Conservation (phyloP, 2,888 invertebrate genomes). For the Cryptus armator region DNA sequence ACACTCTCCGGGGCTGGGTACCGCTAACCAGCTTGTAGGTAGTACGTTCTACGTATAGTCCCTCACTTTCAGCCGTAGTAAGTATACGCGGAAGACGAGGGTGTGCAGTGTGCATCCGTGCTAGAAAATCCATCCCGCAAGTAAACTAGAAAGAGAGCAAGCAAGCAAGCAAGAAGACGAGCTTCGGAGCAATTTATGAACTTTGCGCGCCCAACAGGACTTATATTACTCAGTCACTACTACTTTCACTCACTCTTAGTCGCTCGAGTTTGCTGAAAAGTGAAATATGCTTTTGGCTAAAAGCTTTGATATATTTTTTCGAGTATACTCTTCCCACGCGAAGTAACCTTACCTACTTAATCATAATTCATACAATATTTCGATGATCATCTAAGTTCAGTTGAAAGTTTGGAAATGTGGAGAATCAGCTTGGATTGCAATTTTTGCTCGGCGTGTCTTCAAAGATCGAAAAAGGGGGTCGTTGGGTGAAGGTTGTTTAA, state of each 20-base stretch:
- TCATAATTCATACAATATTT: not conserved
- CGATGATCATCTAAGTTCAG: not conserved
- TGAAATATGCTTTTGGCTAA: slow-evolving; percentile 17
- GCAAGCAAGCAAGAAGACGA: slow-evolving; percentile 33
- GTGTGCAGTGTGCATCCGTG: slow-evolving; percentile 14
- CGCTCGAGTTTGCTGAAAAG: not conserved
- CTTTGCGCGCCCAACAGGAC: slow-evolving; percentile 36
- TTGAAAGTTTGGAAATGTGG: not conserved
- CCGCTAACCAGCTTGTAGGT: slow-evolving; percentile 22
- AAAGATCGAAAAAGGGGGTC: not conserved
- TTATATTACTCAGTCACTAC: slow-evolving; percentile 38
- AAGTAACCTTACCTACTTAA: not conserved
- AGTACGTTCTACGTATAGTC: slow-evolving; percentile 14
- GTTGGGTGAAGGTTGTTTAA: not conserved
- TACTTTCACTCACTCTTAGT: not conserved
- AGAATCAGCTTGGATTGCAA: not conserved
- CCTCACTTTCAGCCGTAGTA: not conserved
- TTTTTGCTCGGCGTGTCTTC: not conserved
- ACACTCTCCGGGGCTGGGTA: slow-evolving; percentile 42
- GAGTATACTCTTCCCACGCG: not conserved
- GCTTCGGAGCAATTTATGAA: slow-evolving; percentile 56
- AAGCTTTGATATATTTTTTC: slow-evolving; percentile 15
- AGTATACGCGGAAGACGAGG: slow-evolving; percentile 20
- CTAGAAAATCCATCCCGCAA: slow-evolving; percentile 29
- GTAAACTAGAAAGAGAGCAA: slow-evolving; percentile 2